phyloP scores from a whole-genome alignment of 2,113 vertebrate species.

The Ariopsis seemanni region DNA sequence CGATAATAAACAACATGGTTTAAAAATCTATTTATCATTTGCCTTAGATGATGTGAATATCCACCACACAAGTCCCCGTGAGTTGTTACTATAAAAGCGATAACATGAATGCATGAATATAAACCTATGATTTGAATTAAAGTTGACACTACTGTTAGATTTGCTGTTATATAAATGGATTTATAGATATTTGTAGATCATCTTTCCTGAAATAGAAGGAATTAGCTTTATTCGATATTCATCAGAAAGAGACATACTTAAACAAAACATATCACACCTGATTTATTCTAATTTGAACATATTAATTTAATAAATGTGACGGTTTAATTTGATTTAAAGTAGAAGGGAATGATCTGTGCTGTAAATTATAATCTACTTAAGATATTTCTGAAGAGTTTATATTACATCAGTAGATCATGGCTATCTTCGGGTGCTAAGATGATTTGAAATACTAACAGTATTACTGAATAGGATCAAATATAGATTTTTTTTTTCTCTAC shows the following conservation, averaged over 20 bases:
- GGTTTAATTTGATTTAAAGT: constrained; percentile 35
- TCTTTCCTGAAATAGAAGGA: not conserved
- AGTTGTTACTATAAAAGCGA: not conserved
- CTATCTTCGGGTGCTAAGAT: constrained; percentile 26
- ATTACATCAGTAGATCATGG: constrained; percentile 34
- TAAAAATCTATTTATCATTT: not conserved
- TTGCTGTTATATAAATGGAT: not conserved
- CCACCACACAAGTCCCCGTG: not conserved
- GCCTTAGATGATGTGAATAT: not conserved
- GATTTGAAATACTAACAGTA: constrained; percentile 51
- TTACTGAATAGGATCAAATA: constrained; percentile 45
- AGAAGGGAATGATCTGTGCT: not conserved
- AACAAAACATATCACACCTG: constrained; percentile 20
- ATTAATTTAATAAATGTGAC: constrained; percentile 48
- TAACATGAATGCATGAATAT: not conserved
- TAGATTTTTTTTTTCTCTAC: constrained; percentile 32
- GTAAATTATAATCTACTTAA: not conserved
- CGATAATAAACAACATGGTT: not conserved
- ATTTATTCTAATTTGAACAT: constrained; percentile 35
- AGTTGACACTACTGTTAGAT: not conserved
- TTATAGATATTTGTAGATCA: not conserved
- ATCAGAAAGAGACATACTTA: not conserved
- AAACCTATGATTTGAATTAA: not conserved
- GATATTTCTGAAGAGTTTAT: not conserved
- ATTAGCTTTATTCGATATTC: not conserved